phyloP scores from a whole-genome alignment of 2,797 vertebrate species.

The Otolemur crassicaudatus region DNA sequence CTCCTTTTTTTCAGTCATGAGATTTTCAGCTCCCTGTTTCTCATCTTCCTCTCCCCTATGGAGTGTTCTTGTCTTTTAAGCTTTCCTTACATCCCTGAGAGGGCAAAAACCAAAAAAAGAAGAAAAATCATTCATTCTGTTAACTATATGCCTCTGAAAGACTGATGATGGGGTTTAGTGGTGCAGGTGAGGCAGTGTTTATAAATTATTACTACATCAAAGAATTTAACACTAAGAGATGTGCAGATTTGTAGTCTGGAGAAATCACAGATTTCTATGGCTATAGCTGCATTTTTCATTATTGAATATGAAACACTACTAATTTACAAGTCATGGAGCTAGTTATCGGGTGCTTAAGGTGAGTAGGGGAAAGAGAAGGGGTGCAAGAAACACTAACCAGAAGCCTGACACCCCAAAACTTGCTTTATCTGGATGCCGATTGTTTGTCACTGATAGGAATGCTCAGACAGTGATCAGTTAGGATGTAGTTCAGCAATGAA shows the following conservation, averaged over 20 bases:
- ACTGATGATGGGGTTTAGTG: background rate
- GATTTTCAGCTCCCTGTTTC: background rate
- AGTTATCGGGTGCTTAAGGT: background rate
- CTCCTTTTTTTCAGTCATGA: background rate
- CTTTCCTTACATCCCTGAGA: background rate
- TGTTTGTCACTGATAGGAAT: background rate
- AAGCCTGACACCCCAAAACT: rapidly evolving
- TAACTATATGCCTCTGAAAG: background rate
- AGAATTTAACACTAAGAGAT: background rate
- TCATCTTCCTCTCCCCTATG: background rate
- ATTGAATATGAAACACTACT: background rate
- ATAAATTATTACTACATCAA: slow-evolving; percentile 11
- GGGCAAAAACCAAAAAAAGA: background rate
- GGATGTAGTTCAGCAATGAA: background rate
- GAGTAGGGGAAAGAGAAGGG: background rate
- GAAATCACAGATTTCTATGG: background rate
- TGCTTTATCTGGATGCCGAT: background rate
- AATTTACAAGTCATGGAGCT: background rate
- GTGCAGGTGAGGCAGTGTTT: background rate
- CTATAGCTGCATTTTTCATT: background rate
- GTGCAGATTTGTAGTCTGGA: background rate
- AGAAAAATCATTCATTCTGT: slow-evolving; percentile 1
- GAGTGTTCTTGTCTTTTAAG: background rate
- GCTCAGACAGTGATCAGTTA: background rate
- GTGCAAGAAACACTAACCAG: background rate